A percentile compares a stretch with the other conserved stretches of the same genome.
Conservation (phyloP, 2,797 vertebrate genomes). For the Podarcis siculus region DNA sequence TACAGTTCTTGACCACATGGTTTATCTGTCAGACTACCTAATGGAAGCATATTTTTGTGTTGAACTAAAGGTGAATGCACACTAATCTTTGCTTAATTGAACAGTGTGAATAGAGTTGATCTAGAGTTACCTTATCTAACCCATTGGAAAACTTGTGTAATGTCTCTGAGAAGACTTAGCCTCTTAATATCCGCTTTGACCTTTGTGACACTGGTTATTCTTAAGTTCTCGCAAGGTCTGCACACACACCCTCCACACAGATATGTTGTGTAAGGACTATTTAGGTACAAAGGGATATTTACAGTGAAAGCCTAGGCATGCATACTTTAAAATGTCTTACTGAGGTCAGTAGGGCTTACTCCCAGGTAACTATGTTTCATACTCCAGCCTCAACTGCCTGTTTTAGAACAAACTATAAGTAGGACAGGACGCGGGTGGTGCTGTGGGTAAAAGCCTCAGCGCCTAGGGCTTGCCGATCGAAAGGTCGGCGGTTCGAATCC, state of each 20-base stretch:
- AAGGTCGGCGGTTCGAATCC: no score
- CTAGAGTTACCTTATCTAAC: constrained; percentile 12
- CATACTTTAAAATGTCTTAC: no score
- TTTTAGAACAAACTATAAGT: no score
- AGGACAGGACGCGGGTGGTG: no score
- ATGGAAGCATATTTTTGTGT: not conserved
- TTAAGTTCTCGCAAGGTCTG: constrained; percentile 17
- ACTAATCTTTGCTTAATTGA: constrained; percentile 38
- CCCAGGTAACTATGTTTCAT: no score
- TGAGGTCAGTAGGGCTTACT: no score
- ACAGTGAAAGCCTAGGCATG: not conserved
- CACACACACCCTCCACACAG: not conserved
- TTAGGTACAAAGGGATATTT: not conserved
- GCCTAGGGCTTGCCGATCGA: no score
- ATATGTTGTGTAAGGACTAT: not conserved
- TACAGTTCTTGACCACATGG: not conserved
- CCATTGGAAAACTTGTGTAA: not conserved
- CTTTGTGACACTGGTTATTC: constrained; percentile 22
- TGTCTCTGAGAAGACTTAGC: constrained; percentile 33
- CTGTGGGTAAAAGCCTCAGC: no score
- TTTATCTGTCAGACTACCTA: constrained; percentile 1
- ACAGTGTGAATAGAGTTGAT: constrained; percentile 12
- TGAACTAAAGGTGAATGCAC: not conserved
- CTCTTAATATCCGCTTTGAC: accelerated
- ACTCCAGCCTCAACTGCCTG: no score